A percentile compares a stretch with the other conserved stretches of the same genome.
phyloP scores from a whole-genome alignment of 2,888 invertebrate species.

The Sepiola atlantica region DNA sequence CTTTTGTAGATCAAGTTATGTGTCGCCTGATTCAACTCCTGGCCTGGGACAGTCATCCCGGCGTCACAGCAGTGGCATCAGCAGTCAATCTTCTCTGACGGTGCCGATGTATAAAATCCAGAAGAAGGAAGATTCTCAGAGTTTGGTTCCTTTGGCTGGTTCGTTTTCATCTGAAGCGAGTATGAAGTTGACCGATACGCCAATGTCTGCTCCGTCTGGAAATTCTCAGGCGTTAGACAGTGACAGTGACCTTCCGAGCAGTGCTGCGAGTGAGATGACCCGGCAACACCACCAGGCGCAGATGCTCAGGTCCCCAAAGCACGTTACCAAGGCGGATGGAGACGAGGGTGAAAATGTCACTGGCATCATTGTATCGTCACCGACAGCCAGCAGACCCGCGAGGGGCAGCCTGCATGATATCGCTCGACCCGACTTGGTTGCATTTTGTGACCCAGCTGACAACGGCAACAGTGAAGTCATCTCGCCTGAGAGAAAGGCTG shows the following conservation, averaged over 20 bases:
- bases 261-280: background rate
- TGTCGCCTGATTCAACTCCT: constrained; percentile 34
- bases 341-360: background rate
- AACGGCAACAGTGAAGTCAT: background rate
- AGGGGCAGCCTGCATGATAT: background rate
- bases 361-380: constrained; percentile 36
- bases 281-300: constrained; percentile 34
- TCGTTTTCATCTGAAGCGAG: constrained; percentile 46
- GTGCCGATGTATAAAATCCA: constrained; percentile 44
- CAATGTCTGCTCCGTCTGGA: background rate
- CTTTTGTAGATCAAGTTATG: constrained; percentile 38
- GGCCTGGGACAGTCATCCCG: constrained; percentile 33
- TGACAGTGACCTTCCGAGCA: constrained; percentile 3
- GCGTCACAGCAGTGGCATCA: constrained; percentile 40
- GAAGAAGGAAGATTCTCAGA: constrained; percentile 47
- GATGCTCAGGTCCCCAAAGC: constrained; percentile 39
- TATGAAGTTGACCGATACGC: constrained; percentile 35
- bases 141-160: constrained; percentile 45
- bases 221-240: background rate
- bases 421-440: constrained; percentile 32
- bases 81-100: constrained; percentile 36
- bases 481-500: background rate
- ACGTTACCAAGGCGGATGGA: background rate
- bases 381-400: background rate
- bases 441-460: constrained; percentile 35